phyloP scores from a whole-genome alignment of 2,888 invertebrate species.

The Biston stratarius region DNA sequence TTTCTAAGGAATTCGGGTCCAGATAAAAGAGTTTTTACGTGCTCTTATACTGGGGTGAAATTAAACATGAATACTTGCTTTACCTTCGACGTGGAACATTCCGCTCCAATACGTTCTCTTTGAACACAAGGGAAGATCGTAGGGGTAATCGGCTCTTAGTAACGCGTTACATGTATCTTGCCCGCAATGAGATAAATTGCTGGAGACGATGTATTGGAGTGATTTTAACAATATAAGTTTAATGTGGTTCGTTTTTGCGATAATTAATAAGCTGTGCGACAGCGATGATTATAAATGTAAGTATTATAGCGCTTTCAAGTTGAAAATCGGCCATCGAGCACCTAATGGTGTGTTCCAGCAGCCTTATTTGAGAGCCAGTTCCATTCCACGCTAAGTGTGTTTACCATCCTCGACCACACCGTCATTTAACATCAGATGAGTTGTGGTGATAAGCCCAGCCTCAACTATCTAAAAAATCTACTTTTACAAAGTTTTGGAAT shows the following conservation, averaged over 20 bases:
- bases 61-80: constrained; percentile 85
- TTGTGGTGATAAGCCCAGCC: too few species aligned
- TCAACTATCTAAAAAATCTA: too few species aligned
- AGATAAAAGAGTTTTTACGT: constrained; percentile 76
- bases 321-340: too few species aligned
- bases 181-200: constrained; percentile 63
- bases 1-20: constrained; percentile 72
- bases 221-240: not conserved
- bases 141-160: constrained; percentile 66
- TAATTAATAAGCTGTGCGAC: too few species aligned
- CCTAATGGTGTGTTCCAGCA: too few species aligned
- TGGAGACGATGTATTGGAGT: not conserved
- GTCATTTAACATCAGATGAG: too few species aligned
- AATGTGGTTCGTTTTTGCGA: not conserved
- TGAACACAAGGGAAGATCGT: constrained; percentile 78
- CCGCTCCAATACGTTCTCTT: constrained; percentile 81
- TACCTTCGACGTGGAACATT: constrained; percentile 83
- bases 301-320: too few species aligned
- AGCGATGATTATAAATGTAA: too few species aligned
- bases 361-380: too few species aligned
- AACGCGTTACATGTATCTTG: constrained; percentile 38
- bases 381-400: too few species aligned
- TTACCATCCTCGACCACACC: too few species aligned
- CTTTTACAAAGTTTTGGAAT: too few species aligned
- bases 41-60: constrained; percentile 73